phyloP scores from a whole-genome alignment of 2,888 invertebrate species.

The Stenodema calcarata region DNA sequence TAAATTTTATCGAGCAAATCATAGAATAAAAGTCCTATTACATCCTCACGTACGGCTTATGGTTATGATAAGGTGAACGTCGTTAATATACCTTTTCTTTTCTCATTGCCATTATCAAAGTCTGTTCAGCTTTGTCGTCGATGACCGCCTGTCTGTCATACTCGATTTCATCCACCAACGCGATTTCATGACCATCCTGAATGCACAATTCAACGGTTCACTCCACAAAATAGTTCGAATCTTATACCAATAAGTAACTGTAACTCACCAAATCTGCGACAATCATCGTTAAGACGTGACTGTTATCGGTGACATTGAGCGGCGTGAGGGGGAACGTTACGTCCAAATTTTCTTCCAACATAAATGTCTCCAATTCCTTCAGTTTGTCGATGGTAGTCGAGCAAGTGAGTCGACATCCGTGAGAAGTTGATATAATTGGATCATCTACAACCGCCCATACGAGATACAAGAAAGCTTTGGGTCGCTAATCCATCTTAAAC shows the following conservation, averaged over 20 bases:
- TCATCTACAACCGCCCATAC: background rate
- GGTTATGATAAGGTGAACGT: background rate
- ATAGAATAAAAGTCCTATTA: no score
- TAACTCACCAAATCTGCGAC: constrained; percentile 14
- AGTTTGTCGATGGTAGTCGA: background rate
- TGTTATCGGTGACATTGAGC: background rate
- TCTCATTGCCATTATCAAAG: background rate
- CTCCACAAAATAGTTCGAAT: background rate
- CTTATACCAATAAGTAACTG: background rate
- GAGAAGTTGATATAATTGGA: background rate
- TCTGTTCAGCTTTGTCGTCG: background rate
- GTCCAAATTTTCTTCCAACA: background rate
- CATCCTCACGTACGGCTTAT: no score
- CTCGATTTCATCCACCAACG: background rate
- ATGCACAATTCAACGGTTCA: background rate
- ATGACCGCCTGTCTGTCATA: background rate
- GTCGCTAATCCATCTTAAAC: background rate
- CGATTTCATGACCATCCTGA: constrained; percentile 29
- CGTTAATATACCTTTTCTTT: background rate
- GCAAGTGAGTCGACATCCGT: constrained; percentile 10
- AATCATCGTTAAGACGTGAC: constrained; percentile 1
- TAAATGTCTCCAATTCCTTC: background rate
- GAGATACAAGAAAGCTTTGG: no score
- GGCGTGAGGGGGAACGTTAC: background rate
- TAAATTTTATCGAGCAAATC: no score